Conservation (phyloP, 2,888 invertebrate genomes). For the Pachliopta kotzebuea region DNA sequence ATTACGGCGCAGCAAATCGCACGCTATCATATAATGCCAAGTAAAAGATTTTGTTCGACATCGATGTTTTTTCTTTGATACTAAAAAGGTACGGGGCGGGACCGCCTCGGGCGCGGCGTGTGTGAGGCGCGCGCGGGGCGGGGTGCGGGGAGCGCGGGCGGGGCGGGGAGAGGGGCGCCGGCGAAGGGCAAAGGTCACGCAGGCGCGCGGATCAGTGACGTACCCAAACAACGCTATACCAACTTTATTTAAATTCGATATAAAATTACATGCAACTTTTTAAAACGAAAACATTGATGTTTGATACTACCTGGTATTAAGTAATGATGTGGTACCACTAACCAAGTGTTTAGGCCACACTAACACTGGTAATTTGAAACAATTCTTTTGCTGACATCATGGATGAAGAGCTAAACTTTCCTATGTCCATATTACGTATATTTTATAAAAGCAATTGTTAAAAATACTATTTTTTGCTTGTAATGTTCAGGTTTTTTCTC, state of each 20-base stretch:
- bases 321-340: too few relatives aligned
- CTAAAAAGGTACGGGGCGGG: constrained; percentile 70
- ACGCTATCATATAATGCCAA: constrained; percentile 20
- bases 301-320: too few relatives aligned
- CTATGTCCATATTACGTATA: too few relatives aligned
- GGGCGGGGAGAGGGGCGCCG: constrained; percentile 39
- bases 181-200: constrained; percentile 73
- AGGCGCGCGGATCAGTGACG: constrained; percentile 48
- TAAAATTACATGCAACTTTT: not conserved
- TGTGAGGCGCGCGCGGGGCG: constrained; percentile 38
- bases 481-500: too few relatives aligned
- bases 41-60: constrained; percentile 48
- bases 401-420: too few relatives aligned
- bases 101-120: constrained; percentile 59
- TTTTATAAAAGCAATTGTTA: too few relatives aligned
- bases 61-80: constrained; percentile 59
- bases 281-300: too few relatives aligned
- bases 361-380: too few relatives aligned
- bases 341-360: too few relatives aligned
- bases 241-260: constrained; percentile 11
- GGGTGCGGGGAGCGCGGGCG: too few relatives aligned
- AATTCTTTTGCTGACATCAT: too few relatives aligned
- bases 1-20: constrained; percentile 34
- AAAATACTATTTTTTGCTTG: too few relatives aligned
- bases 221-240: constrained; percentile 17